Evolutionary conservation across 2,888 invertebrate genomes (phyloP), one percentile per base, ranked within the genome.

Genomic region (Rutpela maculata): DNA sequence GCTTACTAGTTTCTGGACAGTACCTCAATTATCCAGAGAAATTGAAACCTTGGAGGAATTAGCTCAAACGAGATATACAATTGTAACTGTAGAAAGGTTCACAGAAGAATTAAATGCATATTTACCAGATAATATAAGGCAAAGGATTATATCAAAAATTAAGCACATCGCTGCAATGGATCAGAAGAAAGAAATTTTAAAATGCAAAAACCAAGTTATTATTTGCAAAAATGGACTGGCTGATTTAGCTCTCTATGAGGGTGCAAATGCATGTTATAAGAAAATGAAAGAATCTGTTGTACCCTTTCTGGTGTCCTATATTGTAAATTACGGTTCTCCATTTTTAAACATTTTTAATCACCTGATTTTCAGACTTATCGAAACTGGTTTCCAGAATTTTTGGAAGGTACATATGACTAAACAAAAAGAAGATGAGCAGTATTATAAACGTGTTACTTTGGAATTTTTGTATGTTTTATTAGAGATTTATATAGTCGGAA

Each of bases 301-400:
- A 9, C 74, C 74, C 1, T 38, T 50, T 22, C 15, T n/a, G 2
- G 65, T 59, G 1, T 26, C 18, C 19, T 74, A 74, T 31, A 67
- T 74, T 38, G 66, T 74, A 22, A 38, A 19, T 12, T 43, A 57
- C 7, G 74, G 74, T 1, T 74, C 74, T 2, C 67, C 74, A 12
- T 74, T 74, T 59, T 50, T 74, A 26, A 10, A 38, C 3, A 67
- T 50, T 22, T 38, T 74, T 19, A 67, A 74, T 43, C 9, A 17
- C 1, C 12, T 60, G 5, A 57, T 74, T n/a, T 38, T 19, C 12
- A 74, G 57, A 35, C 35, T 74, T 15, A 26, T 67, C 1, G 74
- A 74, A 18, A 74, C n/a, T 35, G 74, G 74, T 1, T 67, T 74
- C 19, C 26, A 74, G 11, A n/a, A 2, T 4, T 63, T 17, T 62